Evolutionary conservation across 2,888 invertebrate species (phyloP).

Genomic region (Mythimna ferrago): DNA sequence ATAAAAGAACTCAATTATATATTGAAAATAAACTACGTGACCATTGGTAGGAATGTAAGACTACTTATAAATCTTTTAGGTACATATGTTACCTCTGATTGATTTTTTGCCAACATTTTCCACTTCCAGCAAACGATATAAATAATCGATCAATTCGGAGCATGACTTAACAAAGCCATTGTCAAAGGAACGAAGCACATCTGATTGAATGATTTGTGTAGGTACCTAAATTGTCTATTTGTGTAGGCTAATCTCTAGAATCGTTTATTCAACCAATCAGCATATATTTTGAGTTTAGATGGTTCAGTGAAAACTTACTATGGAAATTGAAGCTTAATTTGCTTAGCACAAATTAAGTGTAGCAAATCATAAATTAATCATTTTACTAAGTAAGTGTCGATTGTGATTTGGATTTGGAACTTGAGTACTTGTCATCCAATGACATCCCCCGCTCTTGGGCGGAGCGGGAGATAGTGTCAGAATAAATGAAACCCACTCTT

Average conservation of each 20-base stretch:
- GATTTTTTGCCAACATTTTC: constrained; percentile 35
- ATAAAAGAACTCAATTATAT: constrained; percentile 15
- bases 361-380: background rate
- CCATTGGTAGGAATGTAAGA: background rate
- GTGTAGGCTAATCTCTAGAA: constrained; percentile 28
- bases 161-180: constrained; percentile 38
- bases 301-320: constrained; percentile 15
- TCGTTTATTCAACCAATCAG: constrained; percentile 36
- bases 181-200: constrained; percentile 21
- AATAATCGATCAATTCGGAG: constrained; percentile 26
- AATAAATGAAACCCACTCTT: too few species aligned
- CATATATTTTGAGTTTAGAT: constrained; percentile 16
- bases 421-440: background rate
- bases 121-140: constrained; percentile 15
- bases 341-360: background rate
- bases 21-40: constrained; percentile 11
- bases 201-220: constrained; percentile 41
- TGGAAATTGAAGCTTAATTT: constrained; percentile 15
- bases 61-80: constrained; percentile 8
- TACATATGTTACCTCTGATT: constrained; percentile 19
- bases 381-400: background rate
- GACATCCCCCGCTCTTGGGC: too few species aligned
- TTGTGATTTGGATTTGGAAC: background rate
- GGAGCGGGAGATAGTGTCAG: too few species aligned
- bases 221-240: constrained; percentile 32